Evolutionary conservation across 35 echinoderm and acorn worm species (phyloP), one percentile per base, ranked within the genome.

Genomic region (Acanthaster planci): DNA sequence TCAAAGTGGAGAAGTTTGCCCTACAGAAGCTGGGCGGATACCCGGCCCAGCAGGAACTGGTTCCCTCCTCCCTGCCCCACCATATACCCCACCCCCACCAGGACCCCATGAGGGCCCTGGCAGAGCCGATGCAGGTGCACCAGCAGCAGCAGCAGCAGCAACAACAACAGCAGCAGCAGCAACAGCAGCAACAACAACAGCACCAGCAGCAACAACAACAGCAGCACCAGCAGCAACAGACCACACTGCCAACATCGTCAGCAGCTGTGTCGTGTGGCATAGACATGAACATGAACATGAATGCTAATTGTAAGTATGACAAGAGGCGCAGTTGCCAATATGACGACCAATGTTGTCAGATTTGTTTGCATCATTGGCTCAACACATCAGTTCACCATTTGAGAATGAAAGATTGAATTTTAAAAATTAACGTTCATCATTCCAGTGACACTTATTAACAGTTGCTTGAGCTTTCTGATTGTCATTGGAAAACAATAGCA

Each of bases 1-100:
- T 72, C 64, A 72, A 72, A 72, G 64, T 72, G 64, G 64, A 72
- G 64, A 72, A 72, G 34, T 72, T 72, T 72, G 64, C 64, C 64
- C 64, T 27, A 72, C 64, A 72, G 64, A 72, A 72, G 64, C 64
- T 72, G 64, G 64, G 64, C 30, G 64, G 64, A 10, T 72, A 72
- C 64, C 64, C 64, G 2, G 29, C 64, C 64, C 64, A 72, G 64
- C 64, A 72, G 64, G 64, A 72, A 35, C 64, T 72, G 64, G 64
- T 72, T 27, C 21, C 64, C 64, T 34, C 64, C 2, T 72, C 64
- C 64, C 26, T 72, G 64, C 21, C 30, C 18, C 64, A 72, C 23
- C 64, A 72, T 26, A 72, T 72, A 72, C 64, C 64, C 64, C 64
- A 72, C 30, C 64, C 22, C 34, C 64, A 72, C 3, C 64, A 72